Evolutionary conservation across 1,140 invertebrate species (phyloP).

Genomic region (Heterodera schachtii): DNA sequence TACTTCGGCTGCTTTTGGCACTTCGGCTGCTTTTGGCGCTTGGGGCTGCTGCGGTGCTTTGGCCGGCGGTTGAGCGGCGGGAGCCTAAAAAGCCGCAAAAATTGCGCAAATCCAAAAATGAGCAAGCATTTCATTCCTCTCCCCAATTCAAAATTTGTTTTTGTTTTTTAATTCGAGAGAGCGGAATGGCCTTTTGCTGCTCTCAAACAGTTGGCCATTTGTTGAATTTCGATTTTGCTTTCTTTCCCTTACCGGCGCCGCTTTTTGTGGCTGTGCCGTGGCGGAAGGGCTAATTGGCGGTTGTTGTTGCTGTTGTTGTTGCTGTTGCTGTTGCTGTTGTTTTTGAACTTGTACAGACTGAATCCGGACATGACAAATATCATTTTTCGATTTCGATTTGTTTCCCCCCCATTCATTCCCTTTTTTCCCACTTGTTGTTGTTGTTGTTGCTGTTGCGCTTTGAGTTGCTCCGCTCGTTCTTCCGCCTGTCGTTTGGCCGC

Average conservation of each 20-base stretch:
- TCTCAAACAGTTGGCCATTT: background rate
- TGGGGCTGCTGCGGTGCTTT: conserved; percentile 6
- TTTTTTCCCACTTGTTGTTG: background rate
- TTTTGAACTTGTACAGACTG: background rate
- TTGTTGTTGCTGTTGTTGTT: background rate
- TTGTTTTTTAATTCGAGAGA: too few species aligned
- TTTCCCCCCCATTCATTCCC: too few species aligned
- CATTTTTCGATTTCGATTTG: too few species aligned
- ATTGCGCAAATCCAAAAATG: too few species aligned
- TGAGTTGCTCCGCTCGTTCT: conserved; percentile 21
- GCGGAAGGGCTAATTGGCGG: background rate
- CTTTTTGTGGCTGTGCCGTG: background rate
- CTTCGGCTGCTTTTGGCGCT: background rate
- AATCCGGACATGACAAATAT: background rate
- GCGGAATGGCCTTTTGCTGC: background rate
- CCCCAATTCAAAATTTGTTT: too few species aligned
- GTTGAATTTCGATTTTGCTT: too few species aligned
- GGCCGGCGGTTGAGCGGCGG: too few species aligned
- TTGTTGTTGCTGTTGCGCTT: background rate
- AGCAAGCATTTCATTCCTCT: too few species aligned
- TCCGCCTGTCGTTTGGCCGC: conserved; percentile 29
- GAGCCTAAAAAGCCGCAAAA: background rate
- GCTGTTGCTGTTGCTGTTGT: background rate
- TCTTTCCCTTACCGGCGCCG: background rate
- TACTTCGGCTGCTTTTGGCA: too few species aligned